Percentiles rank a stretch among this genome's conserved stretches.
Conservation (phyloP, 2,113 vertebrate genomes). For the Spilogale gracilis region DNA sequence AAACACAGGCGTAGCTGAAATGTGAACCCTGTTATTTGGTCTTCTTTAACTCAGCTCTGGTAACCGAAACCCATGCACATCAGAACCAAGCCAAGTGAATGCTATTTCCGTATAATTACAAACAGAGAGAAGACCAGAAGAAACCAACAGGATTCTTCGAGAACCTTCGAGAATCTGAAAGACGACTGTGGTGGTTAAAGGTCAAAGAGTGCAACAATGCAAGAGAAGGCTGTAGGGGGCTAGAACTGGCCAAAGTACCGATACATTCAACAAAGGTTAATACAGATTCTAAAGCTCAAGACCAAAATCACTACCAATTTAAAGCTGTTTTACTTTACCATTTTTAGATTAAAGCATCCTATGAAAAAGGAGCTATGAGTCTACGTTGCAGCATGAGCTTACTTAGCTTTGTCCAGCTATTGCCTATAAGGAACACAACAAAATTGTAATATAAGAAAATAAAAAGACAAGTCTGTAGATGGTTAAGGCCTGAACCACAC, state of each 20-base stretch:
- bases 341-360: not conserved
- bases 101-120: not conserved
- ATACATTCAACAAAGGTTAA: not conserved
- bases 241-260: not conserved
- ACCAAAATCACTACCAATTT: not conserved
- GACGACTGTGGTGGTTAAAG: not conserved
- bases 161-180: not conserved
- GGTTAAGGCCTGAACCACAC: not conserved
- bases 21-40: not conserved
- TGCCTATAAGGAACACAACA: not conserved
- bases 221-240: not conserved
- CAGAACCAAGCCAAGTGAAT: not conserved
- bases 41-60: not conserved
- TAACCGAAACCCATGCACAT: not conserved
- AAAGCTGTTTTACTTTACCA: constrained; percentile 6
- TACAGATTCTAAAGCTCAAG: not conserved
- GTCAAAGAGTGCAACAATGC: not conserved
- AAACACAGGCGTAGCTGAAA: not conserved
- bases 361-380: not conserved
- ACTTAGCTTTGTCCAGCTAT: not conserved
- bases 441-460: not conserved
- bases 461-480: not conserved
- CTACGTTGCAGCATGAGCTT: not conserved
- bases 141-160: not conserved
- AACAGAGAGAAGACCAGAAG: not conserved